Evolutionary conservation across 2,888 invertebrate species (phyloP).

Genomic region (Mesoligia furuncula): DNA sequence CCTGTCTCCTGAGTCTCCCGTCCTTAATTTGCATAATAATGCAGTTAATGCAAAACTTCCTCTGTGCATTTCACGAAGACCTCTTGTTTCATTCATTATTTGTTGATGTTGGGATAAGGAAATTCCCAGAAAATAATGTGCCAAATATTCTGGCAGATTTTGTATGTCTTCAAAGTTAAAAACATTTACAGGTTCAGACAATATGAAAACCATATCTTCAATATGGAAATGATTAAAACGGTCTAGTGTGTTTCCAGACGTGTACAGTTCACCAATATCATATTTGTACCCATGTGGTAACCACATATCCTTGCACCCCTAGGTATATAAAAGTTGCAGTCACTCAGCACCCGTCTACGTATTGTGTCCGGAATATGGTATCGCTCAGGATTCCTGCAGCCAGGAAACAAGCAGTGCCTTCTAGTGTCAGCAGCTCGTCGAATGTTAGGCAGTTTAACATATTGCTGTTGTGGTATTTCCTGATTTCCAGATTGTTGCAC

Average conservation of each 20-base stretch:
- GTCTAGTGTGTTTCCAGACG: constrained; percentile 8
- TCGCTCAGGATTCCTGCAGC: too few relatives aligned
- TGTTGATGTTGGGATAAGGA: constrained; percentile 17
- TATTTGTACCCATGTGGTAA: too few relatives aligned
- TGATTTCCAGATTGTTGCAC: too few relatives aligned
- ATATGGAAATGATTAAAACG: constrained; percentile 5
- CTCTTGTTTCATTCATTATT: constrained; percentile 24
- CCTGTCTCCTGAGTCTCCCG: constrained; percentile 28
- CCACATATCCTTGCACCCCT: too few relatives aligned
- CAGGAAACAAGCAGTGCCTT: too few relatives aligned
- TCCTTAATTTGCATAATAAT: constrained; percentile 36
- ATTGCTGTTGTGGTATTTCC: too few relatives aligned
- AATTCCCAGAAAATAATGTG: constrained; percentile 27
- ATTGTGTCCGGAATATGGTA: too few relatives aligned
- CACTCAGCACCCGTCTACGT: too few relatives aligned
- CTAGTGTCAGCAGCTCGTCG: too few relatives aligned
- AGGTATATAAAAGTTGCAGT: too few relatives aligned
- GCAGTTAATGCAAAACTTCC: constrained; percentile 35
- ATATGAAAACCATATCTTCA: constrained; percentile 17
- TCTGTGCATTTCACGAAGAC: constrained; percentile 25
- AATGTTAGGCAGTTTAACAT: too few relatives aligned
- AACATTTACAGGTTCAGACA: constrained; percentile 5
- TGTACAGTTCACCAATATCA: constrained; percentile 13
- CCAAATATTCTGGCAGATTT: constrained; percentile 10
- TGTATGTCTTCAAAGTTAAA: constrained; percentile 25